phyloP scores from a whole-genome alignment of 2,888 invertebrate species.

The Carterocephalus palaemon region DNA sequence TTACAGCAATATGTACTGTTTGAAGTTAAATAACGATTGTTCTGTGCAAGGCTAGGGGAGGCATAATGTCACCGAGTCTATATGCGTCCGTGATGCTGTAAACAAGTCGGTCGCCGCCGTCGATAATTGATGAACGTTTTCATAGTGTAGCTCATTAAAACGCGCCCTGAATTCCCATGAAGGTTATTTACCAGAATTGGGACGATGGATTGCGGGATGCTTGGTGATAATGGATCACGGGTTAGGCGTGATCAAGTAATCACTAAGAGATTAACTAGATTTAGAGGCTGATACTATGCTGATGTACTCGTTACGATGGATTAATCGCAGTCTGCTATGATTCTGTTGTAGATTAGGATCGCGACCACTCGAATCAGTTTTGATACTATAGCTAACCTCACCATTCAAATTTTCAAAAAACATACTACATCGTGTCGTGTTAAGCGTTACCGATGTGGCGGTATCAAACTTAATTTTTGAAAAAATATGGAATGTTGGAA shows the following conservation, averaged over 20 bases:
- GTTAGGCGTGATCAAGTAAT: constrained; percentile 1
- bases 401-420: too few species aligned
- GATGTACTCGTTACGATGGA: not conserved
- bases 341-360: too few species aligned
- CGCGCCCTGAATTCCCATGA: constrained; percentile 68
- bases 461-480: constrained; percentile 22
- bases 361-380: too few species aligned
- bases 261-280: not conserved
- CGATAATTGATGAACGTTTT: constrained; percentile 77
- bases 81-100: constrained; percentile 72
- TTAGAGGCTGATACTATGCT: too few species aligned
- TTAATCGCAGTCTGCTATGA: too few species aligned
- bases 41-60: constrained; percentile 49
- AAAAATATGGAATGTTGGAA: constrained; percentile 51
- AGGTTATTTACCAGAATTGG: constrained; percentile 59
- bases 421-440: too few species aligned
- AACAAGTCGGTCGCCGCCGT: constrained; percentile 68
- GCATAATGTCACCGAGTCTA: constrained; percentile 67
- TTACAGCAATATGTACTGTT: constrained; percentile 21
- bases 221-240: constrained; percentile 6
- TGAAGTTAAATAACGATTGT: constrained; percentile 35
- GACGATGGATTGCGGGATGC: constrained; percentile 32
- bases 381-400: too few species aligned
- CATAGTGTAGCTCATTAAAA: constrained; percentile 72
- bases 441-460: constrained; percentile 24